phyloP scores from a whole-genome alignment of 92 coral and sea anemone genomes.

The Pocillopora grandis region DNA sequence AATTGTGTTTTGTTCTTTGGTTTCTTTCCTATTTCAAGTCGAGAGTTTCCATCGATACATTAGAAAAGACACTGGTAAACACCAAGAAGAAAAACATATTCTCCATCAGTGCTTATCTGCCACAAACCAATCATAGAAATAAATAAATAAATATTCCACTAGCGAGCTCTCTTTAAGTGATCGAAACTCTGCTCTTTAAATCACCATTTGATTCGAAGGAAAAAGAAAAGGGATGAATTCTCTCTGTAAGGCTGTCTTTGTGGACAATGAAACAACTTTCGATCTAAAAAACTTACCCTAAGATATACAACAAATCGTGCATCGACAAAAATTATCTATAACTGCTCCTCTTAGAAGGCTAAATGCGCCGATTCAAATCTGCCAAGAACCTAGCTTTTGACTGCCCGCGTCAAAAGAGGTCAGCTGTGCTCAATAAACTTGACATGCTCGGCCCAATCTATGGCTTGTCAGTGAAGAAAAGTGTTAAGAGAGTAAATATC shows the following conservation, averaged over 20 bases:
- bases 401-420: constrained; percentile 26
- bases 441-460: neutral
- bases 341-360: neutral
- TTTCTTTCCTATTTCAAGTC: neutral
- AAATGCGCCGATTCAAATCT: neutral
- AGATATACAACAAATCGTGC: neutral
- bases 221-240: neutral
- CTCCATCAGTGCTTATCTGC: neutral
- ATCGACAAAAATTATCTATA: neutral
- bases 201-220: constrained; percentile 5
- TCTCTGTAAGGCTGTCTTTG: neutral
- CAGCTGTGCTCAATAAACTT: neutral
- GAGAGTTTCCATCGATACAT: neutral
- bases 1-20: neutral
- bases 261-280: neutral
- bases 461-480: neutral
- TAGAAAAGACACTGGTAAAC: neutral
- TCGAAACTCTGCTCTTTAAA: constrained; percentile 1
- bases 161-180: constrained; percentile 15
- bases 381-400: neutral
- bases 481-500: neutral
- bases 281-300: neutral
- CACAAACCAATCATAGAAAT: neutral
- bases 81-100: neutral
- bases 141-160: constrained; percentile 39